Evolutionary conservation across 2,113 vertebrate species (phyloP), one percentile per base, ranked within the genome.

Genomic region (Trematocara zebra): DNA sequence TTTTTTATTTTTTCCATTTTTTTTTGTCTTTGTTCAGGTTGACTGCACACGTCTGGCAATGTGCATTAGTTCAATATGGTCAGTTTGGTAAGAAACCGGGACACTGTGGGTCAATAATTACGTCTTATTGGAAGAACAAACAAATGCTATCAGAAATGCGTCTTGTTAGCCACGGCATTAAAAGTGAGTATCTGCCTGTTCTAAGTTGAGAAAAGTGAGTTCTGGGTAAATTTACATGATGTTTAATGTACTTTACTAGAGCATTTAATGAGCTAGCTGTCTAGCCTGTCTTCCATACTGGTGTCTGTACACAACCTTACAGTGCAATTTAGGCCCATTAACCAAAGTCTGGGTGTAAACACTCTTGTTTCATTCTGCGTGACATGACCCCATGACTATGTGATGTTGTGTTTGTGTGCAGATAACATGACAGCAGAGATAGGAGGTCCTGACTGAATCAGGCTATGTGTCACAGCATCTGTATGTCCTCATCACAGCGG

Each of bases 401-500:
- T 61, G 28, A 76, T 23, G 28, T 23, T 18, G 57, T 28, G 53
- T 85, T 20, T 81, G 54, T 72, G 23, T 49, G n/a, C 52, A 5
- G 69, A 10, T 42, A 82, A 86, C 59, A 28, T 84, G 85, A 44
- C 1, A 18, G 52, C 40, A 26, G 15, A 85, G 90, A 90, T 51
- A 47, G 57, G 81, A 69, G 57, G 23, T 88, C 80, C 78, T 15
- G 31, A 85, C 84, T 87, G 85, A 90, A 85, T 90, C 88, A 64
- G 47, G 23, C 82, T 54, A 84, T 54, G 85, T 89, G 90, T 91
- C 90, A 79, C 51, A 20, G 79, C 88, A 54, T 74, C 87, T 90
- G 26, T 84, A 87, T 4, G 81, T 91, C 86, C 90, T 86, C 88
- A 90, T 92, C 90, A 78, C 31, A 1, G 59, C 78, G 26, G 28